A percentile compares a stretch with the other conserved stretches of the same genome.
These are phyloP conservation scores for Hydraecia micacea DNA, from an alignment of 2,888 invertebrate genomes.

Conservation along the genomic window DNA sequence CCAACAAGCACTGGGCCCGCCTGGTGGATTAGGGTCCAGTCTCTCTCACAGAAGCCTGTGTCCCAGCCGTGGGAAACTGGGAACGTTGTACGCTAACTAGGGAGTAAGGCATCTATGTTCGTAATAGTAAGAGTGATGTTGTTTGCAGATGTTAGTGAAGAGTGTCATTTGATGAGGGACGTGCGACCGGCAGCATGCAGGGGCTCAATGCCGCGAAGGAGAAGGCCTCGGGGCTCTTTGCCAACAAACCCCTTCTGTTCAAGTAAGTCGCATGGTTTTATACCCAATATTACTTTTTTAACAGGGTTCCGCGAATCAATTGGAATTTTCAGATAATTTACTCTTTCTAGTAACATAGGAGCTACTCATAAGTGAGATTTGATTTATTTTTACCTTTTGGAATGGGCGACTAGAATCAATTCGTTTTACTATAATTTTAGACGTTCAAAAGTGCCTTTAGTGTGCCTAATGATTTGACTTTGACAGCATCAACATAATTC, in stretches of 20 bases:
- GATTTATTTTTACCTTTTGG: no score
- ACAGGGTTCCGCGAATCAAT: neutral
- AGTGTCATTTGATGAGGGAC: constrained; percentile 84
- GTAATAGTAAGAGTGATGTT: neutral
- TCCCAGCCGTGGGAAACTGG: neutral
- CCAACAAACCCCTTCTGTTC: constrained; percentile 87
- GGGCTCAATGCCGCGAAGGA: constrained; percentile 89
- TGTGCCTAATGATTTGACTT: no score
- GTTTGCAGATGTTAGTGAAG: constrained; percentile 78
- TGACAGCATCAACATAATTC: no score
- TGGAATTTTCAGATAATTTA: neutral
- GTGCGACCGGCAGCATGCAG: constrained; percentile 83
- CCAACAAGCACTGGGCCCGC: neutral
- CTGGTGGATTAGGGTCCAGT: neutral
- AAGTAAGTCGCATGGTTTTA: constrained; percentile 80
- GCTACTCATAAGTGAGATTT: neutral
- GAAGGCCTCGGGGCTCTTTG: constrained; percentile 88
- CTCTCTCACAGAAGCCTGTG: neutral
- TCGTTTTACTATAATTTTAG: no score
- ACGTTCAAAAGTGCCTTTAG: no score
- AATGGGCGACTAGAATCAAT: no score
- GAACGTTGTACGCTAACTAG: neutral
- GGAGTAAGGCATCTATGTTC: neutral
- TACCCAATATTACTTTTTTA: neutral
- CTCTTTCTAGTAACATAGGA: neutral